Percentiles rank a stretch among this genome's conserved stretches.
Evolutionary conservation across 1,140 invertebrate species (phyloP).

Genomic region (Zaprionus inermis): DNA sequence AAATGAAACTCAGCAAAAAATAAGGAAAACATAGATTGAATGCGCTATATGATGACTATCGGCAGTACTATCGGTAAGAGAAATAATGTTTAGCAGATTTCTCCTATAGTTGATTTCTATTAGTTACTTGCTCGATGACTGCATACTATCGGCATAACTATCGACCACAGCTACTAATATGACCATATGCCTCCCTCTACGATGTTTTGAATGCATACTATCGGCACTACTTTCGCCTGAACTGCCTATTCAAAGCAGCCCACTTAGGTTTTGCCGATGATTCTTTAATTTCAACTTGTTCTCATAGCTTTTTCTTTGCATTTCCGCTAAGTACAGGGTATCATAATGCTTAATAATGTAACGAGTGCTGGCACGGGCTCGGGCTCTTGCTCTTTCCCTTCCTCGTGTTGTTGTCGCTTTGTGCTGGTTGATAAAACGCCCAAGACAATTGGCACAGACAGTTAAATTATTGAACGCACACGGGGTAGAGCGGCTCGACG

Average conservation of each 20-base stretch:
- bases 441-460: slow-evolving; percentile 79
- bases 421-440: slow-evolving; percentile 65
- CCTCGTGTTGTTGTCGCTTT: slow-evolving; percentile 1
- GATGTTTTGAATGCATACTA: too few species aligned
- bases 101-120: too few species aligned
- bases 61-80: not conserved
- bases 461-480: slow-evolving; percentile 68
- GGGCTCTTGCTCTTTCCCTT: slow-evolving; percentile 8
- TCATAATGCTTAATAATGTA: slow-evolving; percentile 30
- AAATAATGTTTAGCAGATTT: not conserved
- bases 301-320: not conserved
- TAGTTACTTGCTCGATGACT: not conserved
- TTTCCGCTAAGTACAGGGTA: slow-evolving; percentile 15
- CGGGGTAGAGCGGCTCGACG: too few species aligned
- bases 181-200: too few species aligned
- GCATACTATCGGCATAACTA: not conserved
- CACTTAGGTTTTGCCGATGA: not conserved
- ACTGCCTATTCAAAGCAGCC: not conserved
- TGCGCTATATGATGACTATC: not conserved
- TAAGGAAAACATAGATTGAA: not conserved
- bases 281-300: not conserved
- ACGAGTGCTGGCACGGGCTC: slow-evolving; percentile 43
- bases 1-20: not conserved
- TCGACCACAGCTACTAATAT: not conserved
- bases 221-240: not conserved